Base-by-base conservation (phyloP, 2,797 vertebrate species). In the Phoebastria nigripes region DNA sequence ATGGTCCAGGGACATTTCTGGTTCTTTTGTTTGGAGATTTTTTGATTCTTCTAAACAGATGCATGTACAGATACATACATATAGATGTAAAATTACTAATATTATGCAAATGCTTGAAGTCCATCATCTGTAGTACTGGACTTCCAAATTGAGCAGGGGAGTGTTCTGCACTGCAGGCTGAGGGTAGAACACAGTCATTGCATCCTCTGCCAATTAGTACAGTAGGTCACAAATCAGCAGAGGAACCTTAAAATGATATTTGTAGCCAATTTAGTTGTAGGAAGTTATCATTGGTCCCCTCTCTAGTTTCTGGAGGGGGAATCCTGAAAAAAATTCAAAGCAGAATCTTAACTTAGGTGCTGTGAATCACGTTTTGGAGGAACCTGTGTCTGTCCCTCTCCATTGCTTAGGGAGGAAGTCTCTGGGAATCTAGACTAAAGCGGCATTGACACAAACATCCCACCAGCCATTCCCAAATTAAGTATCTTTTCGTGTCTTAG, bases 361-460 rank as follows among this genome's bases (percentile, higher is more conserved):
- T 41, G 16, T 47, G 39, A 74, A 18, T 71, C 12, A 31, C 5
- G 4, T 73, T 77, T 92, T 89, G 41, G 17, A 56, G 31, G 26
- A 90, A 7, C 1, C 11, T 67, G 4, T 61, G 20, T 35, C 39
- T 76, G 10, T 56, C 63, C 25, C 8, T 82, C 25, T 70, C 28
- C 17, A 18, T 33, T 80, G 15, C 20, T 67, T 61, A 58, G 41
- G 35, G 7, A 39, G 13, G 16, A 85, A 80, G 22, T 44, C 35
- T 69, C 84, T 82, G 35, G 11, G 21, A 89, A 42, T 7, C 8
- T 20, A 8, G 18, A 19, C 15, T 78, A 65, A 82, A 82, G 54
- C 0, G 0, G 1, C 28, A 55, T 31, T 54, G 35, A 58, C 31
- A 72, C 4, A 79, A 89, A 41, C 6, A 39, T 49, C 29, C 25